These are phyloP conservation scores for Hycleus phaleratus DNA, from an alignment of 1,140 invertebrate genomes.

Conservation along the genomic window DNA sequence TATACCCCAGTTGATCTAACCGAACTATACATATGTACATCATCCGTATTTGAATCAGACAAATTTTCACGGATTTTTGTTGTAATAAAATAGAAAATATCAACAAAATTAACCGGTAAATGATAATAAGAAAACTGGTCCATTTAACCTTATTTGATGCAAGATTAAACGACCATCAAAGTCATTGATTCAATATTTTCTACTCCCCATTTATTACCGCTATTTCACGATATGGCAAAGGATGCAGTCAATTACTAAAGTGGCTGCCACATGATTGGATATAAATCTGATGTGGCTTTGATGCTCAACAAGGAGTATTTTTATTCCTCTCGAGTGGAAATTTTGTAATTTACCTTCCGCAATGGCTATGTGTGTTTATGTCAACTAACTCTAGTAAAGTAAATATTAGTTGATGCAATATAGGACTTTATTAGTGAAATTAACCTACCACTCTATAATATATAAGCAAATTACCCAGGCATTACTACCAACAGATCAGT, in stretches of 20 bases:
- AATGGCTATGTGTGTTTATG: slow-evolving; percentile 31
- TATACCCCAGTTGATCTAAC: too few relatives aligned
- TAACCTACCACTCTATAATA: slow-evolving; percentile 20
- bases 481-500: slow-evolving; percentile 4
- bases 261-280: slow-evolving; percentile 30
- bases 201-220: neutral
- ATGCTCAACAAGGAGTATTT: slow-evolving; percentile 31
- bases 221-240: slow-evolving; percentile 17
- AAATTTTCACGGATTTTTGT: too few relatives aligned
- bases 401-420: slow-evolving; percentile 33
- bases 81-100: too few relatives aligned
- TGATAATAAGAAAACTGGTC: slow-evolving; percentile 4
- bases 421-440: slow-evolving; percentile 35
- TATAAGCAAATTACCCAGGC: slow-evolving; percentile 4
- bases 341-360: slow-evolving; percentile 32
- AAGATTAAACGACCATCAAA: slow-evolving; percentile 28
- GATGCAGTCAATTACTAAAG: slow-evolving; percentile 31
- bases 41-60: too few relatives aligned
- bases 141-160: slow-evolving; percentile 28
- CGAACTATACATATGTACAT: too few relatives aligned
- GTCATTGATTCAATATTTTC: slow-evolving; percentile 10
- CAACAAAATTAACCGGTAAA: neutral
- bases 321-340: slow-evolving; percentile 34
- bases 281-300: slow-evolving; percentile 24
- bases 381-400: slow-evolving; percentile 37